Evolutionary conservation across 2,888 invertebrate genomes (phyloP).

Genomic region (Dasypogon diadema): DNA sequence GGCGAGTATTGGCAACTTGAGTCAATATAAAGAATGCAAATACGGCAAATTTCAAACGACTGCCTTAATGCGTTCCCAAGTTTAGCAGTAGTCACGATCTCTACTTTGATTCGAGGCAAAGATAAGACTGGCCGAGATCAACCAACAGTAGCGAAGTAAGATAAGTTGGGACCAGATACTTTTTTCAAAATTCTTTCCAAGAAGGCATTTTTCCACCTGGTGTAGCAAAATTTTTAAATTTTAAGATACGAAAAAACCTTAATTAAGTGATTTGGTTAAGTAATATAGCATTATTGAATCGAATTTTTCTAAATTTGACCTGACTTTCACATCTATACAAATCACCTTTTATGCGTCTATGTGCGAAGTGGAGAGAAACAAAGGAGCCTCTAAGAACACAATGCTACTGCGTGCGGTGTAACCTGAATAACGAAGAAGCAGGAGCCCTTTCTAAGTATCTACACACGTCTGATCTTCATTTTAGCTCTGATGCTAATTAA

Average conservation of each 20-base stretch:
- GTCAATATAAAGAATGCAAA: conserved; percentile 50
- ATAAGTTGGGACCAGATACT: conserved; percentile 33
- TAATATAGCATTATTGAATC: no score
- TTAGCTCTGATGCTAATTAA: conserved; percentile 54
- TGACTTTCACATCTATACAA: conserved; percentile 2
- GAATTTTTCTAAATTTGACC: no score
- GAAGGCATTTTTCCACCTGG: no score
- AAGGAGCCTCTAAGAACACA: conserved; percentile 16
- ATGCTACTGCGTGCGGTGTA: conserved; percentile 1
- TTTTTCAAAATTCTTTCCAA: no score
- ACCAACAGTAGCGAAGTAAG: conserved; percentile 23
- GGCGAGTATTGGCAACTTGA: conserved; percentile 16
- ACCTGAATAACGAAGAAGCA: background rate
- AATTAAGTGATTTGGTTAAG: no score
- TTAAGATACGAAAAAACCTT: no score
- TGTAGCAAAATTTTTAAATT: no score
- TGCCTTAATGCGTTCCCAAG: conserved; percentile 47
- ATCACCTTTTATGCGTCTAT: conserved; percentile 4
- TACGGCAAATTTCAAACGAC: conserved; percentile 53
- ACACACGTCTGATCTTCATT: conserved; percentile 43
- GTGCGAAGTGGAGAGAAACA: conserved; percentile 21
- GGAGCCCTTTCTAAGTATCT: conserved; percentile 32
- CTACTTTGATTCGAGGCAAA: conserved; percentile 22
- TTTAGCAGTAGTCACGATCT: conserved; percentile 39
- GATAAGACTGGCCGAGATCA: background rate